Percentiles rank a stretch among this genome's conserved stretches.
Evolutionary conservation across 2,888 invertebrate genomes (phyloP).

Genomic region (Meghimatium bilineatum): DNA sequence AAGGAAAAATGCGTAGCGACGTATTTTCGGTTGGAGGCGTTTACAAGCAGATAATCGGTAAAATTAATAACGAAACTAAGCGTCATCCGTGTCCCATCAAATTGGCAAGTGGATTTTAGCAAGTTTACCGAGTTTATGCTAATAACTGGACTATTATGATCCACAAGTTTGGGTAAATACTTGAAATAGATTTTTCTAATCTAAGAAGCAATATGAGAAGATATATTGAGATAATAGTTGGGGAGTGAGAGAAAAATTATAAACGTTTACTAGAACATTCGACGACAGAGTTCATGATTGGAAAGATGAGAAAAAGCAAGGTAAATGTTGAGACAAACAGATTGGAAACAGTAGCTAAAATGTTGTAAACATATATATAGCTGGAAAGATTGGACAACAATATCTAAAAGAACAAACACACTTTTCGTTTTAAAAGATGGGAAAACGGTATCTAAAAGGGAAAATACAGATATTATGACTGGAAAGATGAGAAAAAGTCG

Average conservation of each 20-base stretch:
- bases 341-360: too few relatives aligned
- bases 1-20: neutral
- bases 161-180: constrained; percentile 16
- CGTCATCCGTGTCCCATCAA: constrained; percentile 14
- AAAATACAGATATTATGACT: too few relatives aligned
- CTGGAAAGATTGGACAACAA: too few relatives aligned
- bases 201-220: neutral
- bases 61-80: constrained; percentile 34
- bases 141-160: constrained; percentile 50
- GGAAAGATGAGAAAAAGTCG: too few relatives aligned
- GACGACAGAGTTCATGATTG: too few relatives aligned
- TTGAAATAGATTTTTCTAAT: neutral
- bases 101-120: constrained; percentile 31
- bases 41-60: constrained; percentile 30
- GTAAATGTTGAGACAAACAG: too few relatives aligned
- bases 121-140: constrained; percentile 30
- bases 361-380: too few relatives aligned
- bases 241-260: neutral
- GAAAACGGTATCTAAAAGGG: too few relatives aligned
- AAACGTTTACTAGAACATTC: too few relatives aligned
- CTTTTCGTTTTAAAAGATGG: too few relatives aligned
- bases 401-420: too few relatives aligned
- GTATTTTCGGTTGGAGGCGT: constrained; percentile 24
- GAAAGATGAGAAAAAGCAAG: too few relatives aligned
- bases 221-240: neutral